Conservation (phyloP, 2,797 vertebrate species). For the Coranthus polyacanthus region DNA sequence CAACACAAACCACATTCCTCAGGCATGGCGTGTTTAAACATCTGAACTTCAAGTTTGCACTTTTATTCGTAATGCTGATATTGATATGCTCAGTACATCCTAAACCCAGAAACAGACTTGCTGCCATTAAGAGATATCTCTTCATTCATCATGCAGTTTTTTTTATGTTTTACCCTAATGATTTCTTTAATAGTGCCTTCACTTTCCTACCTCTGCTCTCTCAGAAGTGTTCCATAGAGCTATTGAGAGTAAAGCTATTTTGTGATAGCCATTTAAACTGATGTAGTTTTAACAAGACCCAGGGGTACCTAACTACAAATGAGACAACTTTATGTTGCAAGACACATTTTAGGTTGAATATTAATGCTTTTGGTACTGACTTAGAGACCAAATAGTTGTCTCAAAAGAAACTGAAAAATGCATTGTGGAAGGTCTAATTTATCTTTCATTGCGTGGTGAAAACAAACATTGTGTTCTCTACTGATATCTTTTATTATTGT, state of each 20-base stretch:
- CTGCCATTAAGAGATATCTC: constrained; percentile 18
- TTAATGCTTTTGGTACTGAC: constrained; percentile 10
- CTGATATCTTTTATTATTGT: too few relatives aligned
- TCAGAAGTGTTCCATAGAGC: constrained; percentile 27
- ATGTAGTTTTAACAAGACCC: constrained; percentile 56
- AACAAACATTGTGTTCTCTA: too few relatives aligned
- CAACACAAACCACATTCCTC: constrained; percentile 18
- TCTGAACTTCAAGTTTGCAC: too few relatives aligned
- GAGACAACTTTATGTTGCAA: constrained; percentile 11
- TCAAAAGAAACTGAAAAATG: too few relatives aligned
- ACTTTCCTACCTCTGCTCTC: constrained; percentile 31
- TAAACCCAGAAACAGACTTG: not conserved
- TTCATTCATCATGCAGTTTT: constrained; percentile 20
- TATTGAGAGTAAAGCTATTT: constrained; percentile 45
- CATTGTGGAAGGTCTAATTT: too few relatives aligned
- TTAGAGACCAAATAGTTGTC: constrained; percentile 2
- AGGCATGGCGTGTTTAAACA: constrained; percentile 10
- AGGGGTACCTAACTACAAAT: constrained; percentile 26
- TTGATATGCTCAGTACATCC: too few relatives aligned
- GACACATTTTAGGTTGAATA: constrained; percentile 17
- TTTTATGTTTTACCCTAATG: not conserved
- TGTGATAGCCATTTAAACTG: constrained; percentile 52
- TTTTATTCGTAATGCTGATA: too few relatives aligned
- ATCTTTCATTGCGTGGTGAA: too few relatives aligned
- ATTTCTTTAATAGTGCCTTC: constrained; percentile 27